phyloP scores from a whole-genome alignment of 2,797 vertebrate species.

The Notolepis coatsorum region DNA sequence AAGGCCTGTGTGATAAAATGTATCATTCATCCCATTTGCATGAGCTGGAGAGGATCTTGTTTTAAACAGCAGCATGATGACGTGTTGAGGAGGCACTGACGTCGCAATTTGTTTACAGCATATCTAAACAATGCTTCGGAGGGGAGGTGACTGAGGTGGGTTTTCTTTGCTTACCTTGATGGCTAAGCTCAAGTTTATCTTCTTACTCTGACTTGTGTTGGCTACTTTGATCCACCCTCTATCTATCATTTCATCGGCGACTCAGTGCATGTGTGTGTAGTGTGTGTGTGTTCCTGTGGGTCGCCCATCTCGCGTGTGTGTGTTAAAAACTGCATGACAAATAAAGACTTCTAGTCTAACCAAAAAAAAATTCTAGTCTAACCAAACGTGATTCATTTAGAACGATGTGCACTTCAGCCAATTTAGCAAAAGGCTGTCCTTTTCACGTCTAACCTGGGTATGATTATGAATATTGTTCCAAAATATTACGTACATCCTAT shows the following conservation, averaged over 20 bases:
- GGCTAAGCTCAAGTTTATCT: constrained; percentile 6
- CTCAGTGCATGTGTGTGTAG: no score
- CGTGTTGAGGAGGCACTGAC: not conserved
- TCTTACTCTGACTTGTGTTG: constrained; percentile 27
- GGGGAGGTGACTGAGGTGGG: not conserved
- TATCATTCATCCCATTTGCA: not conserved
- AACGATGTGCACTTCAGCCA: not conserved
- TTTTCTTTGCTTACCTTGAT: constrained; percentile 12
- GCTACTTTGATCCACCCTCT: constrained; percentile 47
- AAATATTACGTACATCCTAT: no score
- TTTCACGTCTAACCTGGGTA: not conserved
- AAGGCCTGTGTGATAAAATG: not conserved
- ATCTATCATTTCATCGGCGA: no score
- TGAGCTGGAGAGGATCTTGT: not conserved
- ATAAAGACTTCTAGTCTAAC: no score
- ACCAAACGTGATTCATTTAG: constrained; percentile 27
- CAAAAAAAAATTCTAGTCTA: no score
- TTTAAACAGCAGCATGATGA: not conserved
- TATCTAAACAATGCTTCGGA: constrained; percentile 12
- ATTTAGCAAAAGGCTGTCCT: constrained; percentile 9
- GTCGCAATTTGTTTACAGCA: constrained; percentile 52
- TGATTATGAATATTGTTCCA: constrained; percentile 6
- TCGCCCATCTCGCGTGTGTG: no score
- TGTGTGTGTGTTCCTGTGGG: no score
- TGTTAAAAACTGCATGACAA: no score